These are phyloP conservation scores for Lasioglossum marginatum DNA, from an alignment of 2,888 invertebrate genomes.

Conservation along the genomic window DNA sequence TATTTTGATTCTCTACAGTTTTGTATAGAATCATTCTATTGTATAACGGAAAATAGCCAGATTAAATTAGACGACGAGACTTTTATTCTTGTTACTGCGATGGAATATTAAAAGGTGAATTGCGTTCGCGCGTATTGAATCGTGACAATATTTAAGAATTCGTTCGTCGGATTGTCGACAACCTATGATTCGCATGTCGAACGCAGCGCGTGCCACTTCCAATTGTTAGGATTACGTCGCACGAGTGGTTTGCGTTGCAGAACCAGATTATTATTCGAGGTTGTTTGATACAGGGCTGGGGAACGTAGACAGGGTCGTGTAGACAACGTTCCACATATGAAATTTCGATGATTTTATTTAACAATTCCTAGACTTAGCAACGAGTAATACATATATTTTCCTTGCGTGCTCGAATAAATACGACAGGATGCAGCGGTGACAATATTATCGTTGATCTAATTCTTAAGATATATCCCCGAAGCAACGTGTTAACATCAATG, in stretches of 20 bases:
- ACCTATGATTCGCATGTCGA: conserved; percentile 10
- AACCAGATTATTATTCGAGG: conserved; percentile 22
- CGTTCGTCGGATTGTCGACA: conserved; percentile 23
- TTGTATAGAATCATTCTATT: conserved; percentile 46
- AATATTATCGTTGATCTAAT: conserved; percentile 67
- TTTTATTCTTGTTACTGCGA: conserved; percentile 63
- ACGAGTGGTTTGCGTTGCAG: conserved; percentile 19
- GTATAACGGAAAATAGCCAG: conserved; percentile 24
- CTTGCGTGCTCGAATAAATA: conserved; percentile 23
- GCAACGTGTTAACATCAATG: conserved; percentile 20
- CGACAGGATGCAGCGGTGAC: conserved; percentile 62
- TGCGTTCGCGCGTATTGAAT: conserved; percentile 46
- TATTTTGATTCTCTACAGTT: conserved; percentile 44
- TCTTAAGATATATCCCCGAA: conserved; percentile 17
- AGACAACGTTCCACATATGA: conserved; percentile 19
- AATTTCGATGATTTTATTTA: conserved; percentile 30
- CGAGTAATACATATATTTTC: conserved; percentile 35
- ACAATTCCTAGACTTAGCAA: conserved; percentile 9
- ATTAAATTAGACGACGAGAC: conserved; percentile 52
- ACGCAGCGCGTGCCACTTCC: conserved; percentile 27
- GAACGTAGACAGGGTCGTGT: not conserved
- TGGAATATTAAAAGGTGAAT: conserved; percentile 44
- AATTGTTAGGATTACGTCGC: not conserved
- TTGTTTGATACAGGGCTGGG: conserved; percentile 10
- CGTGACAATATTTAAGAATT: conserved; percentile 55